These are phyloP conservation scores for Elgaria multicarinata DNA, from an alignment of 2,113 vertebrate species.

Conservation along the genomic window DNA sequence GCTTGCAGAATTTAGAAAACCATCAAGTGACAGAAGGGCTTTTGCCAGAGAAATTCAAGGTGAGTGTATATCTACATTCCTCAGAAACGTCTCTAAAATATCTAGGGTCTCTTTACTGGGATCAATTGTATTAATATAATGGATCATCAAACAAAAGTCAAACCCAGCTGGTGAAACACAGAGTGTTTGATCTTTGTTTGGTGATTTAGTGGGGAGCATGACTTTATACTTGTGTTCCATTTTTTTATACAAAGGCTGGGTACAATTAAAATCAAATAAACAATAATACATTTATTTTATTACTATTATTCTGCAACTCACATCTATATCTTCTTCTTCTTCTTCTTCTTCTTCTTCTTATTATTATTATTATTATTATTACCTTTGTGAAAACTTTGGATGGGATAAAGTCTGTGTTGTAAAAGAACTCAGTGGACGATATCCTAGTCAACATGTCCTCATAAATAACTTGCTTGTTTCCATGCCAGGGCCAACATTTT, in stretches of 20 bases:
- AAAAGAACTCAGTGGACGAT: not conserved
- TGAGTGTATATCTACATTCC: slow-evolving; percentile 26
- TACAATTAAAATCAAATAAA: too few relatives aligned
- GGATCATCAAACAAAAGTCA: not conserved
- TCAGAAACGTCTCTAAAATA: not conserved
- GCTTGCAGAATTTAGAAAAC: not conserved
- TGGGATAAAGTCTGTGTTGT: not conserved
- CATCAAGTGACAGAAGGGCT: slow-evolving; percentile 22
- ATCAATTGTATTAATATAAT: not conserved
- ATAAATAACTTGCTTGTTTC: not conserved
- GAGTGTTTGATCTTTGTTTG: not conserved
- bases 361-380: too few relatives aligned
- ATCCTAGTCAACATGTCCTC: not conserved
- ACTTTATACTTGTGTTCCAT: not conserved
- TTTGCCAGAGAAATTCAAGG: slow-evolving; percentile 44
- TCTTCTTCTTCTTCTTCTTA: too few relatives aligned
- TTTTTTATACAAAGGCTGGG: too few relatives aligned
- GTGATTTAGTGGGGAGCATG: not conserved
- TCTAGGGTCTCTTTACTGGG: not conserved
- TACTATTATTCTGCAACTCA: not conserved
- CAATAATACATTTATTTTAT: not conserved
- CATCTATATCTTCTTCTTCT: too few relatives aligned
- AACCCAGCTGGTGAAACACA: too few relatives aligned
- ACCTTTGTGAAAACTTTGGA: not conserved
- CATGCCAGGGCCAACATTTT: not conserved